Evolutionary conservation across 1,140 invertebrate species (phyloP).

Genomic region (Augochlora pura): DNA sequence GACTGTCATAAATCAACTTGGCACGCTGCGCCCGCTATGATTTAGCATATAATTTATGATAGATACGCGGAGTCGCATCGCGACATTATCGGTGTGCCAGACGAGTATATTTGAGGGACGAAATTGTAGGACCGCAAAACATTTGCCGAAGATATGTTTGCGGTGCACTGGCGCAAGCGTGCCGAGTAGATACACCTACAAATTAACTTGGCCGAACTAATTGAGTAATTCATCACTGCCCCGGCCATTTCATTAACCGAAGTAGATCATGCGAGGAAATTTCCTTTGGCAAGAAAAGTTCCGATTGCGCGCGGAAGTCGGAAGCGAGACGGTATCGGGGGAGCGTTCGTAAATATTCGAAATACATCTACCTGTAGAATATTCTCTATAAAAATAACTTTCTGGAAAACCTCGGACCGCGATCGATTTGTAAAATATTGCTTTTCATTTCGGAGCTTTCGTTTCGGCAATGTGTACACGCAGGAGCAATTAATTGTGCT

Average conservation of each 20-base stretch:
- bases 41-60: no score
- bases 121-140: slow-evolving; percentile 1
- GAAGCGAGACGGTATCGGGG: background rate
- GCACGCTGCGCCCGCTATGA: no score
- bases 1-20: no score
- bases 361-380: background rate
- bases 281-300: slow-evolving; percentile 22
- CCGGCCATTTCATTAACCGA: slow-evolving; percentile 46
- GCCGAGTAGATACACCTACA: background rate
- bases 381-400: background rate
- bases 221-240: slow-evolving; percentile 41
- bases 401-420: no score
- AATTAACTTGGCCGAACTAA: slow-evolving; percentile 46
- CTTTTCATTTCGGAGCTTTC: no score
- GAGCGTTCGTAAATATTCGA: no score
- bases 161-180: slow-evolving; percentile 1
- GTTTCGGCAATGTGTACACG: no score
- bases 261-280: slow-evolving; percentile 37
- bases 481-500: no score
- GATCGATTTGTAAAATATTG: no score
- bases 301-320: background rate
- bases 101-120: background rate
- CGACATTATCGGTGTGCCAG: no score
- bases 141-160: slow-evolving; percentile 35
- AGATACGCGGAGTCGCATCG: background rate